Evolutionary conservation across 2,888 invertebrate genomes (phyloP), one percentile per base, ranked within the genome.

Genomic region (Strigamia transsilvanica): DNA sequence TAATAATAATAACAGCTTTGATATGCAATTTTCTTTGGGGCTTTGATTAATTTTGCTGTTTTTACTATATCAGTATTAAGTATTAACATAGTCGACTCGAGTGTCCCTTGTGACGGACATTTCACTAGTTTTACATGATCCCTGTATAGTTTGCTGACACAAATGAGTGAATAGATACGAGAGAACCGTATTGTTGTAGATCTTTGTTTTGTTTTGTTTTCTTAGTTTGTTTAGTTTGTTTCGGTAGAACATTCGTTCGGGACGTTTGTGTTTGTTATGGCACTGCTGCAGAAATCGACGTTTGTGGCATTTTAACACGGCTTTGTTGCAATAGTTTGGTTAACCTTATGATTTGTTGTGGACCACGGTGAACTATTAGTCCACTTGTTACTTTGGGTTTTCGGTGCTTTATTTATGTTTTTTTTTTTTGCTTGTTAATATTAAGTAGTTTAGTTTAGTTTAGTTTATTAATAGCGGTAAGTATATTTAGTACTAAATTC

Each of bases 261-360:
- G 66, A 10, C 4, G 23, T 27, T 66, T 66, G 12, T 66, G 66
- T 66, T 66, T 66, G 66, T 18, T 15, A 61, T 66, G 66, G 66
- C 66, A 66, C 66, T 66, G 66, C 66, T 66, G 66, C 66, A 66
- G 66, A 66, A 66, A 66, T 27, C 66, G 66, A 51, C 32, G 66
- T 66, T 66, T 66, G 32, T 66, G 51, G 66, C 66, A 51, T 66
- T 27, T 66, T 66, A 66, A 66, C 66, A 66, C 51, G 51, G 66
- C 66, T 66, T 66, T 66, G 9, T 66, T 66, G 66, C 66, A 66
- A 27, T 27, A 13, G 21, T 66, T 66, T 23, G 1, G 21, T 51
- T 66, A 66, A 66, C 61, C 61, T 15, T 61, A 12, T 56, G 15
- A 41, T 41, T 46, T 46, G 61, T 66, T 66, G 66, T 66, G 51